phyloP scores from a whole-genome alignment of 2,113 vertebrate genomes.

The Phalacrocorax aristotelis region DNA sequence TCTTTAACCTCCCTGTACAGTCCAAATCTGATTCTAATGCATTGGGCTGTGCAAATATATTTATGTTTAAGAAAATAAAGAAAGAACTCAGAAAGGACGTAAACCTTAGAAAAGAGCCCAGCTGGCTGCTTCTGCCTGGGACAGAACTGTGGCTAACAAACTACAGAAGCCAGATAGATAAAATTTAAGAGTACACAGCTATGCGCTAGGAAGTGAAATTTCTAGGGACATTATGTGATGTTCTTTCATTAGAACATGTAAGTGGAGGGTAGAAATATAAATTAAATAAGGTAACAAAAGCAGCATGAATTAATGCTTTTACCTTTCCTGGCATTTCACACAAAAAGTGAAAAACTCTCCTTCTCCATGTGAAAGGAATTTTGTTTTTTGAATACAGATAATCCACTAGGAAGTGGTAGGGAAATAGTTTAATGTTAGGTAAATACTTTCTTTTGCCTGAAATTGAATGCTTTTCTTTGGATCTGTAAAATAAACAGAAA shows the following conservation, averaged over 20 bases:
- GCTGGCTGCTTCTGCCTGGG: neutral
- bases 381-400: neutral
- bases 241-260: neutral
- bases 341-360: neutral
- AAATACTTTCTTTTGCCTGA: neutral
- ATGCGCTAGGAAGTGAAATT: neutral
- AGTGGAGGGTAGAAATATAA: neutral
- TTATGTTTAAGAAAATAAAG: neutral
- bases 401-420: neutral
- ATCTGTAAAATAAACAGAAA: neutral
- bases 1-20: neutral
- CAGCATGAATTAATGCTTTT: neutral
- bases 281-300: neutral
- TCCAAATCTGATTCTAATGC: neutral
- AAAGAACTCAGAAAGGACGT: neutral
- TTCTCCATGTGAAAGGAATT: neutral
- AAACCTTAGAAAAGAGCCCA: neutral
- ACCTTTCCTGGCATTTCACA: neutral
- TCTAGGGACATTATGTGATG: neutral
- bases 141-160: neutral
- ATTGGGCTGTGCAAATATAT: neutral
- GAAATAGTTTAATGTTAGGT: neutral
- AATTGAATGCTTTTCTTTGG: neutral
- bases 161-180: neutral
- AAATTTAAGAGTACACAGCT: neutral